A percentile compares a stretch with the other conserved stretches of the same genome.
Conservation (phyloP, 2,888 invertebrate species). For the Agrenia bidenticulata region DNA sequence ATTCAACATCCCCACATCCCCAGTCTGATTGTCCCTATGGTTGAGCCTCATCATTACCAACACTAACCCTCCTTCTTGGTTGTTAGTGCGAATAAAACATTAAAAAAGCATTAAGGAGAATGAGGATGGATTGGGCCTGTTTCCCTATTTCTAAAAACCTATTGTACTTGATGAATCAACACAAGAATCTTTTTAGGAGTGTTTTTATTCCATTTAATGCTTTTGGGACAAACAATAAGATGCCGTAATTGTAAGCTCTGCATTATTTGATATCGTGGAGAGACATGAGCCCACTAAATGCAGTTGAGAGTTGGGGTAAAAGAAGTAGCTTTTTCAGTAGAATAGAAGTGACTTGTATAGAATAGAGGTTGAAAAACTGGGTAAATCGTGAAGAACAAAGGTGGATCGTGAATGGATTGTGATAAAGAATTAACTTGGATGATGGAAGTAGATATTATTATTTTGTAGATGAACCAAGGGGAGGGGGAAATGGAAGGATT, state of each 20-base stretch:
- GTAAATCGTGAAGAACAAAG: constrained; percentile 5
- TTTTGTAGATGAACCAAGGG: background rate
- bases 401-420: background rate
- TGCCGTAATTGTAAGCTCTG: background rate
- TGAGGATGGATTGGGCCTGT: too few species aligned
- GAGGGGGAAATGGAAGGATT: background rate
- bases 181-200: background rate
- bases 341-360: background rate
- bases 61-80: too few species aligned
- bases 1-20: too few species aligned
- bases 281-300: background rate
- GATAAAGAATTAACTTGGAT: background rate
- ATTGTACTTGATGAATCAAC: too few species aligned
- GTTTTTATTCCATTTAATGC: background rate
- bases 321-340: background rate
- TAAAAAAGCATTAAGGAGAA: too few species aligned
- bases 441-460: background rate
- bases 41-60: too few species aligned
- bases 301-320: background rate
- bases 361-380: background rate
- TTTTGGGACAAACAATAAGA: constrained; percentile 1
- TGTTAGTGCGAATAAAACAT: too few species aligned
- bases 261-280: background rate
- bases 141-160: too few species aligned
- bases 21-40: too few species aligned